Evolutionary conservation across 2,113 vertebrate species (phyloP), one percentile per base, ranked within the genome.

Genomic region (Zosterops hypoxanthus): DNA sequence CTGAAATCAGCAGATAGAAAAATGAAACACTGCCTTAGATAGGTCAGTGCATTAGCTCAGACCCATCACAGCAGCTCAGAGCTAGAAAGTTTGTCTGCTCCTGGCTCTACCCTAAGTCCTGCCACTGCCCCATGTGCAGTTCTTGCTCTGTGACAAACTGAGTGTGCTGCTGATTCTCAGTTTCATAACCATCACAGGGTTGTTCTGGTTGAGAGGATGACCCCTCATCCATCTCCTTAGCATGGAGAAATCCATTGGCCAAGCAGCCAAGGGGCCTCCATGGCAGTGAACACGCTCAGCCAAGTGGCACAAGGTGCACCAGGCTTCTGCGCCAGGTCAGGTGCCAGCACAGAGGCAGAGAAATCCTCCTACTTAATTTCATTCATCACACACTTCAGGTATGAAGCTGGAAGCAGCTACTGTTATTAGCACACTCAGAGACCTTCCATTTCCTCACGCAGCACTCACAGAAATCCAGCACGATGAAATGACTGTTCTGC

Each of bases 211-310:
- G 29, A 81, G 47, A 86, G 39, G 68, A 20, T 46, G 59, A 60
- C 25, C 61, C 33, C 50, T 73, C 19, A 23, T 64, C 31, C 41
- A 34, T 3, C 28, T 80, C 63, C 46, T 70, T 3, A 23, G 41
- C 44, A 78, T 0, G 13, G 12, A 52, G 41, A 55, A 20, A 50
- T 36, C 52, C 68, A 50, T 28, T 1, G 4, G 21, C n/a, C 78
- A 49, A 61, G 53, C 76, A 63, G 72, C 64, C 78, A 42, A 66
- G 42, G 46, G 14, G 19, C 12, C 34, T 56, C 44, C 17, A 5
- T 0, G 44, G 84, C 39, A 83, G 29, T 4, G 46, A 76, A 79
- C 9, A 3, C 0, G 0, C 25, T 59, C 2, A 4, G 22, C 29
- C 5, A n/a, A 52, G 72, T 0, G 3, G 80, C 57, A 71, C 1